Percentiles rank a stretch among this genome's conserved stretches.
phyloP scores from a whole-genome alignment of 2,113 vertebrate species.

The Xenopus borealis region DNA sequence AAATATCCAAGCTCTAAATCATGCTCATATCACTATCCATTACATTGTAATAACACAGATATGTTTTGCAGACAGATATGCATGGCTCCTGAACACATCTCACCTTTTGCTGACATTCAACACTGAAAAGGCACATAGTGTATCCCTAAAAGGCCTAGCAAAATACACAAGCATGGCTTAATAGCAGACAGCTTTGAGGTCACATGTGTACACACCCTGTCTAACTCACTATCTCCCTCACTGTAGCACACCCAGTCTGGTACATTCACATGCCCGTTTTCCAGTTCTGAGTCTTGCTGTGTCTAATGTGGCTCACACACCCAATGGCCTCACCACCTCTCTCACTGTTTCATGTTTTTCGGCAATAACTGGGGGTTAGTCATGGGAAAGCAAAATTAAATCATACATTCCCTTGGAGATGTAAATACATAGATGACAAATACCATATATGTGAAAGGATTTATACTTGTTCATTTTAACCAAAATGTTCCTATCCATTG shows the following conservation, averaged over 20 bases:
- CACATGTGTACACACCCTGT: conserved; percentile 32
- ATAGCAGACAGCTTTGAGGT: conserved; percentile 12
- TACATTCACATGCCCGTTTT: conserved; percentile 33
- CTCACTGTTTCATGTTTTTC: not conserved
- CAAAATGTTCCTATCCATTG: too few species aligned
- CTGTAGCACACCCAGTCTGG: conserved; percentile 49
- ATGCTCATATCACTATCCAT: too few species aligned
- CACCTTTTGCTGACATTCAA: too few species aligned
- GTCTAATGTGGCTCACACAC: conserved; percentile 8
- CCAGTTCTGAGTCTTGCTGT: conserved; percentile 8
- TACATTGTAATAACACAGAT: too few species aligned
- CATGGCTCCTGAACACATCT: too few species aligned
- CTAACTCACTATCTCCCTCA: conserved; percentile 47
- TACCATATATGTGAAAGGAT: too few species aligned
- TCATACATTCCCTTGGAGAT: too few species aligned
- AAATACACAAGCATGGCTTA: conserved; percentile 21
- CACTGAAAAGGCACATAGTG: too few species aligned
- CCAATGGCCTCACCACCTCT: conserved; percentile 2
- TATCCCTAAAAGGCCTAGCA: not conserved
- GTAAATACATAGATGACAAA: too few species aligned
- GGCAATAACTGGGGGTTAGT: not conserved
- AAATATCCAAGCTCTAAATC: too few species aligned
- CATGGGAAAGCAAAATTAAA: not conserved
- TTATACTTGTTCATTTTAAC: too few species aligned
- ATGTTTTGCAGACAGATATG: too few species aligned